Conservation (phyloP, 1,140 invertebrate species). For the Caenorhabditis latens region DNA sequence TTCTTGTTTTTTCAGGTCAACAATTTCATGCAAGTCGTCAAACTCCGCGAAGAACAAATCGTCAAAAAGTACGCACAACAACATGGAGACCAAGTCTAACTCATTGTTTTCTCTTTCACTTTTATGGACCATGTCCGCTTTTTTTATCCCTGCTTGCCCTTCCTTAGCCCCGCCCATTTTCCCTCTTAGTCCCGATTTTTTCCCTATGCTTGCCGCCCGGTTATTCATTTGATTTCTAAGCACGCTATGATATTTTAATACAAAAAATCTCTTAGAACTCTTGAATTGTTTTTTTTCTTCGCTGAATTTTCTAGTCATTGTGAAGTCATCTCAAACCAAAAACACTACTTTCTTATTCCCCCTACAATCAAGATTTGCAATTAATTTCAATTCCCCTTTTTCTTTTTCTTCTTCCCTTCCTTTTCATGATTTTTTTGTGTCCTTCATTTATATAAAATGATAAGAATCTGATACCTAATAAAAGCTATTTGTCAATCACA, state of each 20-base stretch:
- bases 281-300: too few species aligned
- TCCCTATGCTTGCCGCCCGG: too few species aligned
- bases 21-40: constrained; percentile 78
- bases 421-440: not conserved
- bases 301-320: not conserved
- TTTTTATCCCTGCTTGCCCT: not conserved
- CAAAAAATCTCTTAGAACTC: too few species aligned
- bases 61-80: constrained; percentile 76
- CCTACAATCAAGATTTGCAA: not conserved
- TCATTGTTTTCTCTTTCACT: too few species aligned
- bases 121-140: not conserved
- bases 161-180: too few species aligned
- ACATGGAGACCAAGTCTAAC: constrained; percentile 72
- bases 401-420: too few species aligned
- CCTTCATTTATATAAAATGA: not conserved
- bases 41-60: constrained; percentile 76
- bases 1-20: constrained; percentile 69
- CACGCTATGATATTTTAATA: too few species aligned
- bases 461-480: constrained; percentile 7
- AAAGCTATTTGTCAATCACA: constrained; percentile 3
- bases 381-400: not conserved
- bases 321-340: not conserved
- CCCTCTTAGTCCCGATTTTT: too few species aligned
- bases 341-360: not conserved
- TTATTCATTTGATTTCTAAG: too few species aligned